Conservation (phyloP, 2,797 vertebrate genomes). For the Sebastes hubbsi region DNA sequence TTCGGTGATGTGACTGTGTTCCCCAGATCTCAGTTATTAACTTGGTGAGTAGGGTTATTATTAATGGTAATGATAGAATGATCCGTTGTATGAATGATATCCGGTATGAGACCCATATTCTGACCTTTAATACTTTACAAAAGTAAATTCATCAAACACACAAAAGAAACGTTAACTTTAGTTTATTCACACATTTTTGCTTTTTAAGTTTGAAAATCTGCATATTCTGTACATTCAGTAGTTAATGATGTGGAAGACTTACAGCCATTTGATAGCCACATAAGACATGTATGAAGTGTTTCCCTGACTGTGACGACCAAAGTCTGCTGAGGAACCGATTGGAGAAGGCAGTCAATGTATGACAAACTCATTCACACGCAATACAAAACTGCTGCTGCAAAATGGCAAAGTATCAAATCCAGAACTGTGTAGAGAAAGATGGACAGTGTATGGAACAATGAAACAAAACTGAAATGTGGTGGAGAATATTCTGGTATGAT, state of each 20-base stretch:
- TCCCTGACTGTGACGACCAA: constrained; percentile 54
- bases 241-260: constrained; percentile 76
- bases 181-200: constrained; percentile 75
- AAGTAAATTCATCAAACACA: not conserved
- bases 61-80: not conserved
- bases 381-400: constrained; percentile 27
- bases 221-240: constrained; percentile 80
- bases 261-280: constrained; percentile 49
- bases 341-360: constrained; percentile 32
- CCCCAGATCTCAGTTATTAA: not conserved
- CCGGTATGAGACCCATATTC: not conserved
- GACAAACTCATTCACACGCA: not conserved
- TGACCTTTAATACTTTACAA: not conserved
- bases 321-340: constrained; percentile 31
- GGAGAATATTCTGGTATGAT: not conserved
- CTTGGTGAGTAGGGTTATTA: not conserved
- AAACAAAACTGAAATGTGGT: not conserved
- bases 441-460: not conserved
- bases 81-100: not conserved
- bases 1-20: not conserved
- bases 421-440: not conserved
- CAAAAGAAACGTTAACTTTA: constrained; percentile 25
- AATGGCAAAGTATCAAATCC: constrained; percentile 3
- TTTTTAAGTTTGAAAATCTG: constrained; percentile 67
- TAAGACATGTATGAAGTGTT: constrained; percentile 45